A percentile compares a stretch with the other conserved stretches of the same genome.
These are phyloP conservation scores for Acrobeloides nanus DNA, from an alignment of 2,888 invertebrate species.

Conservation along the genomic window DNA sequence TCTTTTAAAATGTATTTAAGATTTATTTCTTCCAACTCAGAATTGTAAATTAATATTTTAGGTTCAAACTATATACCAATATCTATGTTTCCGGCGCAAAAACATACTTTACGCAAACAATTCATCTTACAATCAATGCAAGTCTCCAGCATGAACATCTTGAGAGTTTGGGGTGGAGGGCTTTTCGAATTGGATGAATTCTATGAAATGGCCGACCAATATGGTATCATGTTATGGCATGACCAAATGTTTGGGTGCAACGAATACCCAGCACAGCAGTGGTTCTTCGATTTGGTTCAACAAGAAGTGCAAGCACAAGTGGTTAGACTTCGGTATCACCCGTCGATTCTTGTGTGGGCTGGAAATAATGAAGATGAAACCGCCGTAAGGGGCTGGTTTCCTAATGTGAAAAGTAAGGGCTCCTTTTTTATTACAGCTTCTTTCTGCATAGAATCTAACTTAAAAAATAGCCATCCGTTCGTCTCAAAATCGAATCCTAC, in stretches of 20 bases:
- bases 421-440: too few relatives aligned
- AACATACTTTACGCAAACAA: constrained; percentile 15
- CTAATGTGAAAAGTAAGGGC: too few relatives aligned
- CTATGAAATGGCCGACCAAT: constrained; percentile 74
- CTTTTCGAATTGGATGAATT: constrained; percentile 83
- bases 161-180: constrained; percentile 97
- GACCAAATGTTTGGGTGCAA: constrained; percentile 93
- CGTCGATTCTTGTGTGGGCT: constrained; percentile 82
- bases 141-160: constrained; percentile 74
- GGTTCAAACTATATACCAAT: constrained; percentile 48
- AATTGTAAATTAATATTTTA: too few relatives aligned
- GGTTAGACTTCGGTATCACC: constrained; percentile 68
- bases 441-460: too few relatives aligned
- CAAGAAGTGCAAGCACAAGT: constrained; percentile 63
- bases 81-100: constrained; percentile 33
- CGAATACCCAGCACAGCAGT: constrained; percentile 74
- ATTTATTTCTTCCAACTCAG: too few relatives aligned
- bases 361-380: constrained; percentile 93
- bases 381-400: constrained; percentile 59
- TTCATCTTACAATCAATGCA: constrained; percentile 56
- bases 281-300: constrained; percentile 69
- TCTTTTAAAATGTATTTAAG: too few relatives aligned
- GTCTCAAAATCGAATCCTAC: too few relatives aligned
- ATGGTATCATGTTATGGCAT: constrained; percentile 80
- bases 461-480: too few relatives aligned